Conservation (phyloP, 2,888 invertebrate species). For the Dastarcus helophoroides region DNA sequence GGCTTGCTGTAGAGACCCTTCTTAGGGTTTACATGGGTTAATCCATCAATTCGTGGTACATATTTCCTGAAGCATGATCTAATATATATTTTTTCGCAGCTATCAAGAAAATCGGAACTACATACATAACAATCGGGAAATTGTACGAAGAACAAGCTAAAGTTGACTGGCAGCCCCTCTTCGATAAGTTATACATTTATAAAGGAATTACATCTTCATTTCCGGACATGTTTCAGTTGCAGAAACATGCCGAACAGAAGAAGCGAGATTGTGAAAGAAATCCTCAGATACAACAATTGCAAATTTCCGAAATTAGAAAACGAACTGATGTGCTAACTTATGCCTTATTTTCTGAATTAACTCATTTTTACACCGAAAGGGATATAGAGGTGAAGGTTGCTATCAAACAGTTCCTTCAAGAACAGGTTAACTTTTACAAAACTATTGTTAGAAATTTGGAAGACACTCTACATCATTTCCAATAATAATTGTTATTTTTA, state of each 20-base stretch:
- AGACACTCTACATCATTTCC: slow-evolving; percentile 41
- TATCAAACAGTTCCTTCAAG: slow-evolving; percentile 74
- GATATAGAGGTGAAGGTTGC: slow-evolving; percentile 75
- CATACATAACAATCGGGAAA: slow-evolving; percentile 80
- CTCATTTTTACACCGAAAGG: slow-evolving; percentile 82
- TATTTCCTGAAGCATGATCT: too few species aligned
- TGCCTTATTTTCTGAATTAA: slow-evolving; percentile 86
- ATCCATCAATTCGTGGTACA: too few species aligned
- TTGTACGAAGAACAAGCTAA: slow-evolving; percentile 85
- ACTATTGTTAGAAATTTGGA: slow-evolving; percentile 66
- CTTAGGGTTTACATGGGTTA: too few species aligned
- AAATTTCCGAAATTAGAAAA: slow-evolving; percentile 67
- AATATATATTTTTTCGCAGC: slow-evolving; percentile 18
- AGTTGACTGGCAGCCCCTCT: slow-evolving; percentile 80
- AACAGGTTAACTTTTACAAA: slow-evolving; percentile 88
- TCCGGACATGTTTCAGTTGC: slow-evolving; percentile 81
- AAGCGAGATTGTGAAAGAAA: slow-evolving; percentile 78
- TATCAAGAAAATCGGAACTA: slow-evolving; percentile 69
- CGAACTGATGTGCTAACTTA: slow-evolving; percentile 89
- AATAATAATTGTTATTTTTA: too few species aligned
- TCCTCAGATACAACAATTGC: slow-evolving; percentile 68
- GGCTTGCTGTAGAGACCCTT: too few species aligned
- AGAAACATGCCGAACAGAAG: slow-evolving; percentile 83
- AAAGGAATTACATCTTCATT: slow-evolving; percentile 84
- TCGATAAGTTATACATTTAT: slow-evolving; percentile 87